Base-by-base conservation (phyloP, 2,113 vertebrate species). In the Bos javanicus region DNA sequence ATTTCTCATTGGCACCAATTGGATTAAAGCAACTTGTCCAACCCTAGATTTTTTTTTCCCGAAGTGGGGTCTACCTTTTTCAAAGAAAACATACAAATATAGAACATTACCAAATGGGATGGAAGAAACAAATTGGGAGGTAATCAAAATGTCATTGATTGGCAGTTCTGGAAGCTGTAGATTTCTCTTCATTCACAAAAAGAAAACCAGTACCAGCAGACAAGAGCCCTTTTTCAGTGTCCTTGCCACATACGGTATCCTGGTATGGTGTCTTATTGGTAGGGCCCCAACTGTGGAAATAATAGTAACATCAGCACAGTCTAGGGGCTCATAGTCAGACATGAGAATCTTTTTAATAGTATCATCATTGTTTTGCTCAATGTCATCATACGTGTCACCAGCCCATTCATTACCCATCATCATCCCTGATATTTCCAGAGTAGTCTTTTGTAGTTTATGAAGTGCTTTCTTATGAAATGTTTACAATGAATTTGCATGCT, bases 1-100 rank as follows among this genome's bases (percentile, higher is more conserved):
- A n/a, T n/a, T 93, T 97, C 95, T 97, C 90, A 48, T 46, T 95
- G 50, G 59, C 84, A 96, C n/a, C 48, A 83, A 67, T 4, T 13
- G 2, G 14, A 96, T 78, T 92, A 95, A 92, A 98, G 17, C 46
- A 87, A 9, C 80, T 98, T 50, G 92, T 81, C 56, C 62, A 54
- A 57, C 76, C 67, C 82, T 86, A 80, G 8, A 8, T 52, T 88
- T 43, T 82, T 21, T 81, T 33, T 74, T 89, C 62, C 67, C 56
- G 12, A 28, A 97, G 62, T 36, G 25, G 50, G 83, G 43, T 71
- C 56, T 89, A 82, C 11, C 26, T 85, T 46, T 97, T 78, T 84
- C 48, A 92, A 94, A 90, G 21, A 78, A 74, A 91, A 90, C 43
- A 46, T 60, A 25, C 52, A 89, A 50, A 90, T 90, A 83, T 33